Conservation (phyloP, 2,113 vertebrate species). For the Tenebrosternarchus preto region DNA sequence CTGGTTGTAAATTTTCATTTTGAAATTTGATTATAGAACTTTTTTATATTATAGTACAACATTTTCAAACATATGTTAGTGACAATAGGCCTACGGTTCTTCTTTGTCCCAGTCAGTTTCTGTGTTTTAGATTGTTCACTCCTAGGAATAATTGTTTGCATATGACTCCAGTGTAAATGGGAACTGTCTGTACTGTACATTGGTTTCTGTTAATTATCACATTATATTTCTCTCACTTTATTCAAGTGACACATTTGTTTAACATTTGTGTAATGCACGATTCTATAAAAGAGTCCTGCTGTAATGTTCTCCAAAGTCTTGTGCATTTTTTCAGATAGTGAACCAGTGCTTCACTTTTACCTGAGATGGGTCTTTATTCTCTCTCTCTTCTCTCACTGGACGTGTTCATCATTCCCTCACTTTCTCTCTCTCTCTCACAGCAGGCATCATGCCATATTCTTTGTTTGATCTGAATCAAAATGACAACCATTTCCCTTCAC, state of each 20-base stretch:
- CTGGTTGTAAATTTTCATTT: neutral
- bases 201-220: too few relatives aligned
- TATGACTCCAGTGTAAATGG: neutral
- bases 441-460: neutral
- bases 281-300: neutral
- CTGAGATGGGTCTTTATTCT: neutral
- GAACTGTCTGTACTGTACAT: too few relatives aligned
- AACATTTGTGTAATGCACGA: neutral
- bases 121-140: too few relatives aligned
- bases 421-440: too few relatives aligned
- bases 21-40: neutral
- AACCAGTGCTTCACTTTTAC: neutral
- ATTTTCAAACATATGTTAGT: neutral
- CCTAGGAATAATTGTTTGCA: neutral
- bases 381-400: neutral
- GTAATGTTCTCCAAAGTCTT: neutral
- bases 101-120: too few relatives aligned
- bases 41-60: neutral
- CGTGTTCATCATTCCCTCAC: constrained; percentile 25
- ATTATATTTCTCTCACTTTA: too few relatives aligned
- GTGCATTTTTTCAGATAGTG: neutral
- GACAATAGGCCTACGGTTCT: neutral
- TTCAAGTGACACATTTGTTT: too few relatives aligned
- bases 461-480: constrained; percentile 2
- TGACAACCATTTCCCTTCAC: neutral